Evolutionary conservation across 2,113 vertebrate genomes (phyloP).

Genomic region (Syngnathus floridae): DNA sequence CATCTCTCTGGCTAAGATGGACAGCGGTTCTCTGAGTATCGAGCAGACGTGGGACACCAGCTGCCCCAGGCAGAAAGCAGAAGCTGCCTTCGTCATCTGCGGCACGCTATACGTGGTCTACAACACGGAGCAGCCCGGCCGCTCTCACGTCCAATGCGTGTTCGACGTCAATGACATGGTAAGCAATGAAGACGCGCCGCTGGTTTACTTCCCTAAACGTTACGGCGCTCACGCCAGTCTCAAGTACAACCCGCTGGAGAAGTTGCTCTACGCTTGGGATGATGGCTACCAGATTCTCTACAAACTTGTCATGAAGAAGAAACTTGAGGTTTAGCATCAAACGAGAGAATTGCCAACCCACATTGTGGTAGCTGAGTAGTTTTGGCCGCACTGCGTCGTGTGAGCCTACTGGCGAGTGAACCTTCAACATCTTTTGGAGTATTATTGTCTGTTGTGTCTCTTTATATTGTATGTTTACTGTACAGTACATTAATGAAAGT

Average conservation of each 20-base stretch:
- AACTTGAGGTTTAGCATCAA: constrained; percentile 68
- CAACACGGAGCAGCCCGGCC: constrained; percentile 86
- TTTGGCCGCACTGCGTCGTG: constrained; percentile 4
- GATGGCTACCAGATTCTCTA: constrained; percentile 96
- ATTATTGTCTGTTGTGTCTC: background rate
- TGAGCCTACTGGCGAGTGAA: background rate
- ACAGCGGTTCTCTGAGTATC: constrained; percentile 78
- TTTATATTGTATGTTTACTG: background rate
- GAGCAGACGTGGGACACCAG: constrained; percentile 96
- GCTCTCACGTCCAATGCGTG: constrained; percentile 89
- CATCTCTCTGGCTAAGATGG: constrained; percentile 89
- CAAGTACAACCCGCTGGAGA: constrained; percentile 88
- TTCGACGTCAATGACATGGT: constrained; percentile 88
- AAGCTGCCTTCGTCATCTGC: constrained; percentile 90
- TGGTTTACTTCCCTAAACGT: constrained; percentile 90
- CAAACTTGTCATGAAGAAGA: constrained; percentile 89
- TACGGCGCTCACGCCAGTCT: constrained; percentile 88
- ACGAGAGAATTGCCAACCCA: background rate
- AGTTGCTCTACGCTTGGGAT: constrained; percentile 93
- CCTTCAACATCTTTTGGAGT: background rate
- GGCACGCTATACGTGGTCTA: constrained; percentile 94
- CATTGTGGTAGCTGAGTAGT: background rate
- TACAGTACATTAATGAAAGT: background rate
- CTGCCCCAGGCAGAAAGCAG: constrained; percentile 86
- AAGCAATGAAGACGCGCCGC: constrained; percentile 76